Conservation (phyloP, 1,140 invertebrate genomes). For the Drosophila neocordata region DNA sequence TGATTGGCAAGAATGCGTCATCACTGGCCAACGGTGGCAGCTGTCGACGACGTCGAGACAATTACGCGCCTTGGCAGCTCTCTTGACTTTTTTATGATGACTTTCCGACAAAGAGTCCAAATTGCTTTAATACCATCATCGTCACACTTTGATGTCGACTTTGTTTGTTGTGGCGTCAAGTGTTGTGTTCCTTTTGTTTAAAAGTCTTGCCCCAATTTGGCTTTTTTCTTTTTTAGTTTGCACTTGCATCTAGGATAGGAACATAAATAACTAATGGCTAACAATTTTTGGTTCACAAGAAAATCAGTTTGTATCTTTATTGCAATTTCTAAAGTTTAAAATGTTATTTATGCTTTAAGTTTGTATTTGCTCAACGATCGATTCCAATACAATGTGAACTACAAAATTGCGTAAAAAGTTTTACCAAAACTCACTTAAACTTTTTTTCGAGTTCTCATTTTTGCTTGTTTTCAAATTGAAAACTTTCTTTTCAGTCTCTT, state of each 20-base stretch:
- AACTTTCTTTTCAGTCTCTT: not conserved
- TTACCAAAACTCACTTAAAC: not conserved
- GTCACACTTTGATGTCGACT: slow-evolving; percentile 76
- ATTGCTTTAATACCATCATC: slow-evolving; percentile 79
- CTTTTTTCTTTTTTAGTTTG: not conserved
- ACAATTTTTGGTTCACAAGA: too few species aligned
- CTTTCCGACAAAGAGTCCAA: slow-evolving; percentile 70
- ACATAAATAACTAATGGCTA: slow-evolving; percentile 13
- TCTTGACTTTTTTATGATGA: slow-evolving; percentile 69
- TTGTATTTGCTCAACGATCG: too few species aligned
- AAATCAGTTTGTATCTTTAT: too few species aligned
- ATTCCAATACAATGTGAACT: too few species aligned
- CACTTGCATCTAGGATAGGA: not conserved
- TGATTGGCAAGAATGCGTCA: not conserved
- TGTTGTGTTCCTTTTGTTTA: slow-evolving; percentile 28
- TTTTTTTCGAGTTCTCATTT: not conserved
- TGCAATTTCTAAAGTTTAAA: too few species aligned
- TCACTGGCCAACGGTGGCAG: slow-evolving; percentile 38
- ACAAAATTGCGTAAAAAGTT: too few species aligned
- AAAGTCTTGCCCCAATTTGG: slow-evolving; percentile 13
- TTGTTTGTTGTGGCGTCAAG: slow-evolving; percentile 80
- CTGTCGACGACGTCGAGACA: slow-evolving; percentile 62
- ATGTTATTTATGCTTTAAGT: too few species aligned
- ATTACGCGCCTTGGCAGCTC: slow-evolving; percentile 73
- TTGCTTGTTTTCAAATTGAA: not conserved